Conservation (phyloP, 2,797 vertebrate genomes). For the Rhinichthys osculus region DNA sequence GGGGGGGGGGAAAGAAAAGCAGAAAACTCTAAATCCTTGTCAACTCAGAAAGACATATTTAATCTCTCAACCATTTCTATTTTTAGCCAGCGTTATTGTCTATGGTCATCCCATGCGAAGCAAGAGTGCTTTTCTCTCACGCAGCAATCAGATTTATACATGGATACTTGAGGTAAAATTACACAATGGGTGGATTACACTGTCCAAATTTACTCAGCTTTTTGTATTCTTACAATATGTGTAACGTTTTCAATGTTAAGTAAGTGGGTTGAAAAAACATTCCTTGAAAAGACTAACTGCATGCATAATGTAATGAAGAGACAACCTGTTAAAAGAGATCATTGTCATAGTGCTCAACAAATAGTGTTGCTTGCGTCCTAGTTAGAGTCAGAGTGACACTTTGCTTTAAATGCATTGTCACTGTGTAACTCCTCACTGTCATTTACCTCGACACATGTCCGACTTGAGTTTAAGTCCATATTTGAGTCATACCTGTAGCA, state of each 20-base stretch:
- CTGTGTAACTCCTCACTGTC: conserved; percentile 19
- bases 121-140: conserved; percentile 23
- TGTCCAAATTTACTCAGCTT: not conserved
- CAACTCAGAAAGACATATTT: conserved; percentile 41
- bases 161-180: conserved; percentile 26
- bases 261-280: not conserved
- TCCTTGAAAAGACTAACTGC: conserved; percentile 1
- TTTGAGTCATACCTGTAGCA: not conserved
- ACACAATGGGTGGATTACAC: conserved; percentile 45
- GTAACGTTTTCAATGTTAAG: conserved; percentile 8
- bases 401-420: conserved; percentile 41
- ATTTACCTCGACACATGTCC: conserved; percentile 44
- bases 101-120: conserved; percentile 1
- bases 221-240: not conserved
- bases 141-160: conserved; percentile 23
- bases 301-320: conserved; percentile 26
- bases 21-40: conserved; percentile 38
- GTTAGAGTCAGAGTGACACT: conserved; percentile 48
- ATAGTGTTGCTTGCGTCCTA: conserved; percentile 16
- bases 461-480: not conserved
- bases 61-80: conserved; percentile 35
- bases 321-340: conserved; percentile 52
- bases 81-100: conserved; percentile 38
- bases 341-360: conserved; percentile 41
- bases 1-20: conserved; percentile 1